A percentile compares a stretch with the other conserved stretches of the same genome.
phyloP scores from a whole-genome alignment of 2,797 vertebrate genomes.

The Sphaeramia orbicularis region DNA sequence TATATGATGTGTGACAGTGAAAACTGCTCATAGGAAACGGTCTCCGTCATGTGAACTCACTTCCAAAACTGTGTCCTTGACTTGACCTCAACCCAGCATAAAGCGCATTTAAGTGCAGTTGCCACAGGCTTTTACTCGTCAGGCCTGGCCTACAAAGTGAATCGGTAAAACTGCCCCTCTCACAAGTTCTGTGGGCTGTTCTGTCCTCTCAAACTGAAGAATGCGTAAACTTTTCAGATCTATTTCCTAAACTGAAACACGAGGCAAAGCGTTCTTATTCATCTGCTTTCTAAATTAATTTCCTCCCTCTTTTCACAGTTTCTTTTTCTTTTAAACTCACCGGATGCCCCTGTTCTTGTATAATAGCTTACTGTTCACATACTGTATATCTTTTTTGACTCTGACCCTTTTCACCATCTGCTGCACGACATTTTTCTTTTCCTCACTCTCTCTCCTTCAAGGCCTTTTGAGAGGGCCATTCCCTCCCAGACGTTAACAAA shows the following conservation, averaged over 20 bases:
- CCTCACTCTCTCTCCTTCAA: constrained; percentile 53
- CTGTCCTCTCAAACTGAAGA: constrained; percentile 48
- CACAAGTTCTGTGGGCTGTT: constrained; percentile 28
- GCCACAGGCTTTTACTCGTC: constrained; percentile 45
- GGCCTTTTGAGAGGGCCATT: constrained; percentile 65
- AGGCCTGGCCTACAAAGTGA: constrained; percentile 51
- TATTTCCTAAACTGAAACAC: constrained; percentile 52
- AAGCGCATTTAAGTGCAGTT: constrained; percentile 32
- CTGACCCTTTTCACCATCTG: constrained; percentile 62
- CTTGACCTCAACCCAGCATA: constrained; percentile 66
- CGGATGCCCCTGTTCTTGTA: constrained; percentile 53
- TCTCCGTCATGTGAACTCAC: constrained; percentile 47
- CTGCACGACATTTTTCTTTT: constrained; percentile 56
- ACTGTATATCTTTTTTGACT: constrained; percentile 54
- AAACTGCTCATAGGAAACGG: constrained; percentile 29
- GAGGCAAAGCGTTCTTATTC: constrained; percentile 55
- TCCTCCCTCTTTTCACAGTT: constrained; percentile 18
- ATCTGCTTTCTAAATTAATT: constrained; percentile 23
- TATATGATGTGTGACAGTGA: constrained; percentile 38
- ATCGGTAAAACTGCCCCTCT: constrained; percentile 45
- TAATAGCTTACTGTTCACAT: constrained; percentile 29
- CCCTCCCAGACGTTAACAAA: constrained; percentile 68
- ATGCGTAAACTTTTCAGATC: constrained; percentile 50
- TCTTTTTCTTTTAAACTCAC: constrained; percentile 34
- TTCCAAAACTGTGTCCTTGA: constrained; percentile 68